Evolutionary conservation across 2,797 vertebrate species (phyloP).

Genomic region (Psittacula echo): DNA sequence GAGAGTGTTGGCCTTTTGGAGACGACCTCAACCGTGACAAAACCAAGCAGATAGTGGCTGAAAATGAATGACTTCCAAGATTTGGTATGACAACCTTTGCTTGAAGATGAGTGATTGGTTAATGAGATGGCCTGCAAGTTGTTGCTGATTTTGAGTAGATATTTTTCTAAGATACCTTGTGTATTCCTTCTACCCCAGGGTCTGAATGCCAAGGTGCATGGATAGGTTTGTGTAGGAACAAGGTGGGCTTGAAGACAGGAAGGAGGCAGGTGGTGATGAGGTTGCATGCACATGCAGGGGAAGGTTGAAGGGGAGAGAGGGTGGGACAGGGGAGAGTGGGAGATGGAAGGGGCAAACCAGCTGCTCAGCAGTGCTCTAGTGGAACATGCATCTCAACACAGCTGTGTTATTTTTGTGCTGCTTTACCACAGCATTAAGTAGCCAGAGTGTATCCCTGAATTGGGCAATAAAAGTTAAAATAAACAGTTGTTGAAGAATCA

Average conservation of each 20-base stretch:
- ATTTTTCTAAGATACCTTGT: background rate
- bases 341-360: background rate
- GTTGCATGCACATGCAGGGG: background rate
- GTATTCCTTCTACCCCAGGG: background rate
- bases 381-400: constrained; percentile 12
- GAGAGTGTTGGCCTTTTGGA: background rate
- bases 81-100: background rate
- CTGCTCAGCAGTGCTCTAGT: constrained; percentile 9
- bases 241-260: background rate
- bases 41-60: background rate
- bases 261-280: background rate
- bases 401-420: constrained; percentile 51
- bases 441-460: constrained; percentile 58
- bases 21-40: background rate
- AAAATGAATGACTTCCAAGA: background rate
- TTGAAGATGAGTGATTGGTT: background rate
- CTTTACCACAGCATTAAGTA: constrained; percentile 46
- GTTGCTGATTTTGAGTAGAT: background rate
- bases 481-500: constrained; percentile 42
- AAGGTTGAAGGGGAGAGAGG: background rate
- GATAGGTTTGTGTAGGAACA: background rate
- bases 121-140: background rate
- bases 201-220: background rate
- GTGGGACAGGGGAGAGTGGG: background rate
- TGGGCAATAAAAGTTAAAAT: constrained; percentile 62